Conservation (phyloP, 1,140 invertebrate genomes). For the Bombus pyrosoma region DNA sequence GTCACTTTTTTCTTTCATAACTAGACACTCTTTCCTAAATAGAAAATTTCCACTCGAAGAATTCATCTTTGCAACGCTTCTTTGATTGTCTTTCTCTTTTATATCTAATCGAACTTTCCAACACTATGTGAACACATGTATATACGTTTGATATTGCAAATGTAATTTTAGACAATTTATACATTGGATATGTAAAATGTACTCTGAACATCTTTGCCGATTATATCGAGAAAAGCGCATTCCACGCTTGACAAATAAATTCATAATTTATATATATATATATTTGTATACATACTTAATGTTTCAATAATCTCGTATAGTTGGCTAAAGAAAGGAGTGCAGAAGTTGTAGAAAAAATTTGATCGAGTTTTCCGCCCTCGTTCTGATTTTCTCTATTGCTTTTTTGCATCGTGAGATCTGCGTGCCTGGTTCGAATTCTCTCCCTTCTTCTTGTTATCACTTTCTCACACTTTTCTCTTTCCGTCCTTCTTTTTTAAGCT, state of each 20-base stretch:
- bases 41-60: background rate
- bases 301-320: too few species aligned
- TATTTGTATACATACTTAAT: background rate
- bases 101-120: background rate
- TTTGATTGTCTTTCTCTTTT: conserved; percentile 32
- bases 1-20: background rate
- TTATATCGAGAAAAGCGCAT: background rate
- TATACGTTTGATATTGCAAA: background rate
- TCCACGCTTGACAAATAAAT: background rate
- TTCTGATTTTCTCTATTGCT: conserved; percentile 34
- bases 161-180: background rate
- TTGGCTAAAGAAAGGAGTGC: background rate
- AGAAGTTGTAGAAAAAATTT: background rate
- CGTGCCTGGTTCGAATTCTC: conserved; percentile 39
- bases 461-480: conserved; percentile 45
- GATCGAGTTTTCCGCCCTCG: background rate
- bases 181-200: background rate
- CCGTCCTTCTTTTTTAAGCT: conserved; percentile 35
- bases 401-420: conserved; percentile 56
- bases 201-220: background rate
- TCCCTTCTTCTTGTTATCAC: conserved; percentile 27
- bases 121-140: background rate
- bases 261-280: background rate
- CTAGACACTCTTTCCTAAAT: background rate
- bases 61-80: conserved; percentile 37